These are phyloP conservation scores for Schrankia costaestrigalis DNA, from an alignment of 2,888 invertebrate genomes.

Conservation along the genomic window DNA sequence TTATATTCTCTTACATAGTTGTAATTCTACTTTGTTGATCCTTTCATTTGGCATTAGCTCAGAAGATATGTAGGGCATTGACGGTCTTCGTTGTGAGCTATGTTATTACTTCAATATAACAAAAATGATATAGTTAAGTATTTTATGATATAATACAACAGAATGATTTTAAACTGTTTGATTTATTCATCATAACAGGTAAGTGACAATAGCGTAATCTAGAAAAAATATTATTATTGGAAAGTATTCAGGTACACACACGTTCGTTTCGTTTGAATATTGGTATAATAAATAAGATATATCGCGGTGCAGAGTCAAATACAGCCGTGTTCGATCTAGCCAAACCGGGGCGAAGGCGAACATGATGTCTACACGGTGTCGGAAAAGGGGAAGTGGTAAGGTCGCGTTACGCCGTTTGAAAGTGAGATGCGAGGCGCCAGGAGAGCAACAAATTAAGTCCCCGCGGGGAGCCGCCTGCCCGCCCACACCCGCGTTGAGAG, in stretches of 20 bases:
- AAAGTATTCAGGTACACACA: neutral
- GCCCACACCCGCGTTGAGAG: conserved; percentile 68
- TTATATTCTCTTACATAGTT: too few relatives aligned
- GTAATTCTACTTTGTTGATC: too few relatives aligned
- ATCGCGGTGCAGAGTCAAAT: conserved; percentile 16
- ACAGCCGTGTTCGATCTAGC: conserved; percentile 34
- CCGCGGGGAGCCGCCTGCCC: conserved; percentile 65
- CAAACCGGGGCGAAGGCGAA: conserved; percentile 43
- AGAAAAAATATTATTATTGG: too few relatives aligned
- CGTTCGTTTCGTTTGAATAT: conserved; percentile 16
- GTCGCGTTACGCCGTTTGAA: conserved; percentile 79
- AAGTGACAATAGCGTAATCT: too few relatives aligned
- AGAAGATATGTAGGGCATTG: too few relatives aligned
- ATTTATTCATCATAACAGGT: too few relatives aligned
- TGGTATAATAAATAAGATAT: conserved; percentile 22
- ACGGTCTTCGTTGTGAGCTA: too few relatives aligned
- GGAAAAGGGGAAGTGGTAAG: conserved; percentile 68
- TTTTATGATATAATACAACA: too few relatives aligned
- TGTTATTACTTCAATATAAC: too few relatives aligned
- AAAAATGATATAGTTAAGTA: neutral
- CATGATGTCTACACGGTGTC: conserved; percentile 56
- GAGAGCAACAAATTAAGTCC: conserved; percentile 81
- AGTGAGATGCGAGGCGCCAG: conserved; percentile 79
- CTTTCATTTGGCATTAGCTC: too few relatives aligned
- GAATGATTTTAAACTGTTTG: too few relatives aligned